Percentiles rank a stretch among this genome's conserved stretches.
These are phyloP conservation scores for Noctua janthe DNA, from an alignment of 2,888 invertebrate species.

Conservation along the genomic window DNA sequence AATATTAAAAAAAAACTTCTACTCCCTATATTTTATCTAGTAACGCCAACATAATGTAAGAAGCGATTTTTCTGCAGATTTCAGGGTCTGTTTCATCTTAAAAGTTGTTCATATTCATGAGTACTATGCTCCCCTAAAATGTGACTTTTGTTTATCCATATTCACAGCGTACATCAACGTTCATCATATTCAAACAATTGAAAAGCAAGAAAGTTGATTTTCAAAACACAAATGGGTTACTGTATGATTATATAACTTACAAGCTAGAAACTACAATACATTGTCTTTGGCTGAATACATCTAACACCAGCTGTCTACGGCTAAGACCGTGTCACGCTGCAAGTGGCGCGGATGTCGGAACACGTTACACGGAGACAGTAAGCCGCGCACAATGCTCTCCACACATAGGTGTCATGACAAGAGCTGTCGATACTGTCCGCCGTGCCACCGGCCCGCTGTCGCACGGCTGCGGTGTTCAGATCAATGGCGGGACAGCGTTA, in stretches of 20 bases:
- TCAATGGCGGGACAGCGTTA: slow-evolving; percentile 20
- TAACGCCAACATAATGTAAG: background rate
- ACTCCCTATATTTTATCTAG: background rate
- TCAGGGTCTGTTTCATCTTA: background rate
- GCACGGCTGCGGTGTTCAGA: background rate
- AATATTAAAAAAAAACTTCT: background rate
- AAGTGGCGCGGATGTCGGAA: slow-evolving; percentile 36
- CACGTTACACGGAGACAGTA: slow-evolving; percentile 26
- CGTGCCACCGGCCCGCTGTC: slow-evolving; percentile 4
- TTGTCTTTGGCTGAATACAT: slow-evolving; percentile 4
- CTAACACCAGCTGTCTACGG: background rate
- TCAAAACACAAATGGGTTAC: background rate
- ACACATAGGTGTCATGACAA: slow-evolving; percentile 40
- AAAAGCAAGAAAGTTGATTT: background rate
- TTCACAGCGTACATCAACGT: background rate
- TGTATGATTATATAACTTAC: background rate
- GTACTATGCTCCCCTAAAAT: background rate
- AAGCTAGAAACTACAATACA: background rate
- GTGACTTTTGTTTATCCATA: background rate
- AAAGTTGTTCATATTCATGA: background rate
- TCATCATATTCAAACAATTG: background rate
- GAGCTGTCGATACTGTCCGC: slow-evolving; percentile 41
- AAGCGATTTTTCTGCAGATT: background rate
- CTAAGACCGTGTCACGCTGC: slow-evolving; percentile 11
- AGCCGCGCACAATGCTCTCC: slow-evolving; percentile 38